Evolutionary conservation across 2,113 vertebrate genomes (phyloP).

Genomic region (Hypomesus transpacificus): DNA sequence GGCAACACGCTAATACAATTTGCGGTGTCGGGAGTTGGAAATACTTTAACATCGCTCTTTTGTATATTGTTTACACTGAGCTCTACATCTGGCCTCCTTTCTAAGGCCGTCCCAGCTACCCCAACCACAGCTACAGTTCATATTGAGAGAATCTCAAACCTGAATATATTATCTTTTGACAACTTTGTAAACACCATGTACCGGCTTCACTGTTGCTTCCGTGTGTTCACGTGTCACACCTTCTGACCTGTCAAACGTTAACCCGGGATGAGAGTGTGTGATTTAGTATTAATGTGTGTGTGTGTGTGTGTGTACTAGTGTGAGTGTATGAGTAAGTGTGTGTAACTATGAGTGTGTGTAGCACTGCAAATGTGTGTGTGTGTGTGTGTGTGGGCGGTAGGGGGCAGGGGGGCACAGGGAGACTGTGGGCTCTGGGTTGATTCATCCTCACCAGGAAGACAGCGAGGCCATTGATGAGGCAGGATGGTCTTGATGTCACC

Average conservation of each 20-base stretch:
- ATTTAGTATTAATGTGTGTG: neutral
- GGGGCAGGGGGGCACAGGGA: too few species aligned
- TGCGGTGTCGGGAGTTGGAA: too few species aligned
- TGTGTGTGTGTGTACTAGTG: neutral
- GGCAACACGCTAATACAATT: too few species aligned
- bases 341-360: neutral
- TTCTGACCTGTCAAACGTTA: neutral
- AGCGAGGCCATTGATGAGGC: slow-evolving; percentile 64
- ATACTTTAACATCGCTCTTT: too few species aligned
- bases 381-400: too few species aligned
- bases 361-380: neutral
- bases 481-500: slow-evolving; percentile 69
- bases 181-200: neutral
- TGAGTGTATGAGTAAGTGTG: neutral
- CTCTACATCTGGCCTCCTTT: too few species aligned
- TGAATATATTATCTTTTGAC: too few species aligned
- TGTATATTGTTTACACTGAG: too few species aligned
- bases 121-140: too few species aligned
- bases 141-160: too few species aligned
- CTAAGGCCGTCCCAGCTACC: too few species aligned
- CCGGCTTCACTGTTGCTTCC: neutral
- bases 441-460: slow-evolving; percentile 31
- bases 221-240: neutral
- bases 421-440: too few species aligned
- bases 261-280: neutral